These are phyloP conservation scores for Poeciliopsis gracilis DNA, from an alignment of 2,797 vertebrate species.

Conservation along the genomic window DNA sequence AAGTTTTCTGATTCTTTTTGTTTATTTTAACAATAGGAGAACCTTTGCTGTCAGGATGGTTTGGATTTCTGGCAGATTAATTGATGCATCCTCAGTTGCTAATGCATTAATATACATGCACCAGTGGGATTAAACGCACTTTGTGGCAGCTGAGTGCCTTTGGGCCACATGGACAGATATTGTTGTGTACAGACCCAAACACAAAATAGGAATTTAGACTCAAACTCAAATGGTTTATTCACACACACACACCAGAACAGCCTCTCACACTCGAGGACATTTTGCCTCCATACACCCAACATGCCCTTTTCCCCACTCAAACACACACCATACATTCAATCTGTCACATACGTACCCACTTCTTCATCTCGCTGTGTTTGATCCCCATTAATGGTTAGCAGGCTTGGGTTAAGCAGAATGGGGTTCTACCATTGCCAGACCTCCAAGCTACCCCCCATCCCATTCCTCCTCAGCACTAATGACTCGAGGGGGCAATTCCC, in stretches of 20 bases:
- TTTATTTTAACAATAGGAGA: background rate
- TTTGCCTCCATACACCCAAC: slow-evolving; percentile 21
- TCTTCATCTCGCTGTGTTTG: slow-evolving; percentile 57
- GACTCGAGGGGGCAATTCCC: slow-evolving; percentile 70
- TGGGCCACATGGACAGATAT: slow-evolving; percentile 16
- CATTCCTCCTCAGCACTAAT: slow-evolving; percentile 45
- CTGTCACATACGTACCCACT: slow-evolving; percentile 17
- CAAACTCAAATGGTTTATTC: slow-evolving; percentile 12
- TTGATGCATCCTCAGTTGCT: background rate
- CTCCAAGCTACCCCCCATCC: slow-evolving; percentile 48
- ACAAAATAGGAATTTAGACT: slow-evolving; percentile 17
- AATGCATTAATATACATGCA: background rate
- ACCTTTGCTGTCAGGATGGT: background rate
- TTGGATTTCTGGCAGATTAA: background rate
- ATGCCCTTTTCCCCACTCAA: slow-evolving; percentile 18
- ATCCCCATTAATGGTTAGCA: slow-evolving; percentile 70
- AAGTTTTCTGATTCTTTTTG: background rate
- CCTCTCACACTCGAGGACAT: slow-evolving; percentile 32
- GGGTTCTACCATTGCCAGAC: slow-evolving; percentile 49
- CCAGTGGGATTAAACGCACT: background rate
- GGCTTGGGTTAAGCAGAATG: slow-evolving; percentile 61
- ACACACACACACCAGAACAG: background rate
- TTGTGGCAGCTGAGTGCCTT: slow-evolving; percentile 38
- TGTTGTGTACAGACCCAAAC: slow-evolving; percentile 16
- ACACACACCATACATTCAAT: slow-evolving; percentile 1